Evolutionary conservation across 2,888 invertebrate species (phyloP).

Genomic region (Trissoscelio sp.): DNA sequence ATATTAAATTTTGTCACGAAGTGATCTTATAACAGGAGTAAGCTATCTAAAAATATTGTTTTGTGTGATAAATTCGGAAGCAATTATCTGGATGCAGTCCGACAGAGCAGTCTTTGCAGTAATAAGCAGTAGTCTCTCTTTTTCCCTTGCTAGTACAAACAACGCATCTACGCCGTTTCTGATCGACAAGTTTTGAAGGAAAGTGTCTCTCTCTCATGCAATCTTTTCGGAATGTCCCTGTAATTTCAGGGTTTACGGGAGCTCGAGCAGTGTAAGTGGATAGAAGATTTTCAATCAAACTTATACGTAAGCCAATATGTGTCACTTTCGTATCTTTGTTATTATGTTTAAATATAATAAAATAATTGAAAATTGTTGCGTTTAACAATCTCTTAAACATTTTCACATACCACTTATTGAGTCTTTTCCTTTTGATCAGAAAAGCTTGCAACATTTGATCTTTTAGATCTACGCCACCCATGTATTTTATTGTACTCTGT

Average conservation of each 20-base stretch:
- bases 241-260: not conserved
- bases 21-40: no score
- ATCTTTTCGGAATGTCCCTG: not conserved
- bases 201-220: constrained; percentile 5
- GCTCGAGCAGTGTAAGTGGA: not conserved
- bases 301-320: not conserved
- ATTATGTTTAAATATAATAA: constrained; percentile 9
- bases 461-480: constrained; percentile 17
- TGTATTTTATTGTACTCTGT: constrained; percentile 15
- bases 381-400: constrained; percentile 13
- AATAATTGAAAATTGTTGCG: not conserved
- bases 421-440: constrained; percentile 12
- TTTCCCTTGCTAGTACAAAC: not conserved
- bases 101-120: not conserved
- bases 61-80: not conserved
- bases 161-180: not conserved
- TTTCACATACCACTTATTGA: constrained; percentile 8
- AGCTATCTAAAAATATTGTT: no score
- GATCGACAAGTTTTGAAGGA: not conserved
- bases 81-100: not conserved
- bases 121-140: not conserved
- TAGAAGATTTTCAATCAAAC: not conserved
- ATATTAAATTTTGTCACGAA: no score
- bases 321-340: not conserved
- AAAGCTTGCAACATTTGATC: constrained; percentile 4